Percentiles rank a stretch among this genome's conserved stretches.
phyloP scores from a whole-genome alignment of 2,797 vertebrate genomes.

The Sebastes glaucus region DNA sequence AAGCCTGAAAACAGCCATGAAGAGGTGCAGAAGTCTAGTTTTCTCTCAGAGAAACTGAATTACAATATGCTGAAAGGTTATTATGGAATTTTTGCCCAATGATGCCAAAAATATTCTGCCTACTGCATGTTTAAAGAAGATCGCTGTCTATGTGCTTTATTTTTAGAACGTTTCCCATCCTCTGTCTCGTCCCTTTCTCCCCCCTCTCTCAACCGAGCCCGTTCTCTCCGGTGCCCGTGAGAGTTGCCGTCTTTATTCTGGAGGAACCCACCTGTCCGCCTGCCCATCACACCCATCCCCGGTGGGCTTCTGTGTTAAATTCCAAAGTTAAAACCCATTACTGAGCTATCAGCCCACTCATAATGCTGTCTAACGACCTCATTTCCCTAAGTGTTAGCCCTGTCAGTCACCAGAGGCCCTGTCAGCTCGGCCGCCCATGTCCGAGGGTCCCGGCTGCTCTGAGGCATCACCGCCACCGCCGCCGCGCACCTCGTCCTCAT shows the following conservation, averaged over 20 bases:
- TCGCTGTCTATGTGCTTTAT: constrained; percentile 71
- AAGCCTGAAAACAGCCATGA: no score
- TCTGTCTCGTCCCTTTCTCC: constrained; percentile 37
- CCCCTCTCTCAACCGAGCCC: constrained; percentile 39
- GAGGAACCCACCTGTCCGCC: constrained; percentile 85
- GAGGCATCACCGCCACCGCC: constrained; percentile 53
- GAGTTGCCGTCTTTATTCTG: constrained; percentile 74
- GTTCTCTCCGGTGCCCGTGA: constrained; percentile 37
- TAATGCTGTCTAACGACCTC: constrained; percentile 95
- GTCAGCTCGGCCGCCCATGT: constrained; percentile 66
- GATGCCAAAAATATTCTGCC: no score
- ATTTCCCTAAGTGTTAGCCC: constrained; percentile 93
- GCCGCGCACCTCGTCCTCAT: constrained; percentile 56
- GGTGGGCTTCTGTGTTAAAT: constrained; percentile 87
- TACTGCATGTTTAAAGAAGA: constrained; percentile 51
- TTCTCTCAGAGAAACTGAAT: no score
- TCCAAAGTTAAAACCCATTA: constrained; percentile 98
- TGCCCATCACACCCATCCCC: constrained; percentile 86
- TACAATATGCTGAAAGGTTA: no score
- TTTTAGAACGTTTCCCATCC: constrained; percentile 70
- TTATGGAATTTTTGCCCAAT: no score
- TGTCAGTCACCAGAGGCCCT: constrained; percentile 78
- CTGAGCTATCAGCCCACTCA: constrained; percentile 88
- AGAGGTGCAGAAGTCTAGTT: no score
- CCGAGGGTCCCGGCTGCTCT: constrained; percentile 65